These are phyloP conservation scores for Oxyscelio sp. DNA, from an alignment of 2,888 invertebrate genomes.

Conservation along the genomic window DNA sequence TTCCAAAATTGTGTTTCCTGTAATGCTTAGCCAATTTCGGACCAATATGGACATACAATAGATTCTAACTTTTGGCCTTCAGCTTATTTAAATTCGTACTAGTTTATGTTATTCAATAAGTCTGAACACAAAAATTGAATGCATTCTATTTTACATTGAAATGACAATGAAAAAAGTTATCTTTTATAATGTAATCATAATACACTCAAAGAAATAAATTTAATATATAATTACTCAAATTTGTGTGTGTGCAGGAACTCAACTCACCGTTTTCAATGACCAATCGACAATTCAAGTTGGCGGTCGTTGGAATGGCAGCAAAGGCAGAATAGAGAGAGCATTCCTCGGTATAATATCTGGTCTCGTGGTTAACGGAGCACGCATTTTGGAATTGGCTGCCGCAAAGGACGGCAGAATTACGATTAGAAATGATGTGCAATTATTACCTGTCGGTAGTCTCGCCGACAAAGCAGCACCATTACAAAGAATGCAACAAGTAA, in stretches of 20 bases:
- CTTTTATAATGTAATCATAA: too few relatives aligned
- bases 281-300: conserved; percentile 97
- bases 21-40: too few relatives aligned
- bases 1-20: too few relatives aligned
- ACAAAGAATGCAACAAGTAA: conserved; percentile 96
- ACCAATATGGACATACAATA: too few relatives aligned
- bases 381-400: conserved; percentile 95
- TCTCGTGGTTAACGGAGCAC: conserved; percentile 95
- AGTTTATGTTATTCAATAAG: too few relatives aligned
- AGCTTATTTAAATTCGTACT: too few relatives aligned
- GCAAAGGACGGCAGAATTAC: conserved; percentile 94
- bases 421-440: conserved; percentile 94
- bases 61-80: too few relatives aligned
- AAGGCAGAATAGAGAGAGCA: conserved; percentile 92
- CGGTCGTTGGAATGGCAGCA: conserved; percentile 93
- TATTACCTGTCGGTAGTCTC: conserved; percentile 91
- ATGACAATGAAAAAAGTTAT: too few relatives aligned
- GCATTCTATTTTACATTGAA: too few relatives aligned
- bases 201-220: conserved; percentile 26
- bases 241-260: conserved; percentile 88
- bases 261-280: conserved; percentile 96
- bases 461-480: conserved; percentile 93
- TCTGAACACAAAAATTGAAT: too few relatives aligned
- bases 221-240: conserved; percentile 27
- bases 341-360: conserved; percentile 97